phyloP scores from a whole-genome alignment of 2,797 vertebrate genomes.

The Enteromius treurensis region DNA sequence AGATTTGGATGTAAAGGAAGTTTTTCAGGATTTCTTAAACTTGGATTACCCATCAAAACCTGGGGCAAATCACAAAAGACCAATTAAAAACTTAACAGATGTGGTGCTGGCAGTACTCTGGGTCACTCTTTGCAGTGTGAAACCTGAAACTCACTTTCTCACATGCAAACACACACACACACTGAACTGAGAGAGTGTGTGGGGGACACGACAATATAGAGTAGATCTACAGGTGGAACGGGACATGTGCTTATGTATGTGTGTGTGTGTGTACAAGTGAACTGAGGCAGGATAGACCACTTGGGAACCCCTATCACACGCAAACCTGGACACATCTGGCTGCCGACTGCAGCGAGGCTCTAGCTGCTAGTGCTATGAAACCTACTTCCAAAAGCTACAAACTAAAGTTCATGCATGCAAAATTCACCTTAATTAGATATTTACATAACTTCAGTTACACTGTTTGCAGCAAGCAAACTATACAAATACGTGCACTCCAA shows the following conservation, averaged over 20 bases:
- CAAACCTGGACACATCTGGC: constrained; percentile 79
- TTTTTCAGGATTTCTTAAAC: constrained; percentile 11
- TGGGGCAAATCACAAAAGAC: constrained; percentile 9
- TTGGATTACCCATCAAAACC: constrained; percentile 33
- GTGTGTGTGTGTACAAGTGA: constrained; percentile 42
- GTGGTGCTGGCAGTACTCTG: constrained; percentile 23
- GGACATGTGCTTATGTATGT: constrained; percentile 12
- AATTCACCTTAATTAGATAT: constrained; percentile 50
- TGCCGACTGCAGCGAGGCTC: constrained; percentile 64
- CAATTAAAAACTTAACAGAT: constrained; percentile 33
- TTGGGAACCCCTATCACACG: constrained; percentile 73
- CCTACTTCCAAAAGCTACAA: constrained; percentile 58
- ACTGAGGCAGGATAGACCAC: constrained; percentile 66
- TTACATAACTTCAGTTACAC: not conserved
- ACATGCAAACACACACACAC: constrained; percentile 31
- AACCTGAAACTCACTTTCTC: constrained; percentile 44
- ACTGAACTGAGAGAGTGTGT: not conserved
- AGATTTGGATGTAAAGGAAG: not conserved
- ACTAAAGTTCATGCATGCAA: constrained; percentile 65
- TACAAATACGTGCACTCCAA: not conserved
- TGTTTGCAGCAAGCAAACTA: constrained; percentile 50
- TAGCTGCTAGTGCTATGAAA: constrained; percentile 40
- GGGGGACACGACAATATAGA: constrained; percentile 10
- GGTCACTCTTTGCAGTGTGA: constrained; percentile 31
- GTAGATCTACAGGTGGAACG: constrained; percentile 44